Percentiles rank a stretch among this genome's conserved stretches.
phyloP scores from a whole-genome alignment of 1,140 invertebrate genomes.

The Mamestra configurata region DNA sequence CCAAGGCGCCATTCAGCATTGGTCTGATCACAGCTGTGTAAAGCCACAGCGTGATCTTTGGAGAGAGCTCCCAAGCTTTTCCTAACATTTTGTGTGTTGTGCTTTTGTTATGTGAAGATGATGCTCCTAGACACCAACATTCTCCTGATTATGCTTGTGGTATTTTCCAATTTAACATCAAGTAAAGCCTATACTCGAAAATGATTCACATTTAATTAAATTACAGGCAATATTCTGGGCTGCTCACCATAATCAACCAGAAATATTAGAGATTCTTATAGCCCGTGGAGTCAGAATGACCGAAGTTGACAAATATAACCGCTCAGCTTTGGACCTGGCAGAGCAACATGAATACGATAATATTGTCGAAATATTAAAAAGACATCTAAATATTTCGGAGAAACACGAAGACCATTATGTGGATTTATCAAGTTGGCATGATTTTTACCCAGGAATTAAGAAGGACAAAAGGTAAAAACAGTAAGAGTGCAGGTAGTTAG shows the following conservation, averaged over 20 bases:
- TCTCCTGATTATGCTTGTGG: too few relatives aligned
- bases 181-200: background rate
- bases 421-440: slow-evolving; percentile 69
- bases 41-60: too few relatives aligned
- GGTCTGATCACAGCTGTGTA: too few relatives aligned
- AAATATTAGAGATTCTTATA: slow-evolving; percentile 86
- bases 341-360: slow-evolving; percentile 80
- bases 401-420: slow-evolving; percentile 55
- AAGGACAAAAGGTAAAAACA: slow-evolving; percentile 67
- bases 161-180: background rate
- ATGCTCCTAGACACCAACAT: too few relatives aligned
- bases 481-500: too few relatives aligned
- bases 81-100: too few relatives aligned
- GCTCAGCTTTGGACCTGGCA: slow-evolving; percentile 84
- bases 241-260: slow-evolving; percentile 82
- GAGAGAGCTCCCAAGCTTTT: too few relatives aligned
- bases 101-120: too few relatives aligned
- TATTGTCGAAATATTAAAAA: slow-evolving; percentile 74
- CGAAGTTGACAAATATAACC: slow-evolving; percentile 79
- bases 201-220: background rate
- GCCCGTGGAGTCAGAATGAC: slow-evolving; percentile 79
- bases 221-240: slow-evolving; percentile 88
- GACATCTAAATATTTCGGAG: slow-evolving; percentile 62
- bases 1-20: too few relatives aligned
- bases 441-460: slow-evolving; percentile 78